Percentiles rank a stretch among this genome's conserved stretches.
Conservation (phyloP, 2,797 vertebrate genomes). For the Nyctibius grandis region DNA sequence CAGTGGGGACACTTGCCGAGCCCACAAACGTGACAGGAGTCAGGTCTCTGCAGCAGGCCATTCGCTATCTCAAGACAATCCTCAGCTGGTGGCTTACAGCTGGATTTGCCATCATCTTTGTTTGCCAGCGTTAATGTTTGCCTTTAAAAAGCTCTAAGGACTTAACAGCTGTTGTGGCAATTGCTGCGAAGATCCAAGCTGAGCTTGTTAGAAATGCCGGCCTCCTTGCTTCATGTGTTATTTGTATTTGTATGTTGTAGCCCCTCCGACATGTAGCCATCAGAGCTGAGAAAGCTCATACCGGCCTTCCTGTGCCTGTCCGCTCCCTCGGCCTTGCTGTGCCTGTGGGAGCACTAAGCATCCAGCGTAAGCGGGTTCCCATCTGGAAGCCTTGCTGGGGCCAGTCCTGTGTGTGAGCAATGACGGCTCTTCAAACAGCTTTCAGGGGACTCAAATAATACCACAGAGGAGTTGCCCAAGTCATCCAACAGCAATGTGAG, state of each 20-base stretch:
- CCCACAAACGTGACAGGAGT: neutral
- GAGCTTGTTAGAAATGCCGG: neutral
- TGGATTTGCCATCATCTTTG: slow-evolving; percentile 30
- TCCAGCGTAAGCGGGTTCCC: fast-evolving
- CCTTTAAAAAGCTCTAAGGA: neutral
- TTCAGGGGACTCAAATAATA: neutral
- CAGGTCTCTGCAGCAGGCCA: neutral
- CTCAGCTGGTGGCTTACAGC: neutral
- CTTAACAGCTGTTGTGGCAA: slow-evolving; percentile 20
- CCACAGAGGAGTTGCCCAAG: neutral
- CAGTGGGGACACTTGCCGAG: neutral
- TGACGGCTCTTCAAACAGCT: neutral
- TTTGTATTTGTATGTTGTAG: neutral
- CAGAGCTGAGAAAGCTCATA: neutral
- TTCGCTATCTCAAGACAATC: neutral
- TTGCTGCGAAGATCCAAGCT: neutral
- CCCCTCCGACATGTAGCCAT: neutral
- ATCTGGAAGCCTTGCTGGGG: neutral
- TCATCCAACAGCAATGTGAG: neutral
- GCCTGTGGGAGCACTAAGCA: neutral
- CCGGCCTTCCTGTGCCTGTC: neutral
- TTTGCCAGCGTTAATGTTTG: neutral
- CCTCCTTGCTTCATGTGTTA: neutral
- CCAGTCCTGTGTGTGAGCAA: neutral
- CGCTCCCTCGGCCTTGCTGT: neutral